A percentile compares a stretch with the other conserved stretches of the same genome.
Evolutionary conservation across 2,113 vertebrate genomes (phyloP).

Genomic region (Hoplias malabaricus): DNA sequence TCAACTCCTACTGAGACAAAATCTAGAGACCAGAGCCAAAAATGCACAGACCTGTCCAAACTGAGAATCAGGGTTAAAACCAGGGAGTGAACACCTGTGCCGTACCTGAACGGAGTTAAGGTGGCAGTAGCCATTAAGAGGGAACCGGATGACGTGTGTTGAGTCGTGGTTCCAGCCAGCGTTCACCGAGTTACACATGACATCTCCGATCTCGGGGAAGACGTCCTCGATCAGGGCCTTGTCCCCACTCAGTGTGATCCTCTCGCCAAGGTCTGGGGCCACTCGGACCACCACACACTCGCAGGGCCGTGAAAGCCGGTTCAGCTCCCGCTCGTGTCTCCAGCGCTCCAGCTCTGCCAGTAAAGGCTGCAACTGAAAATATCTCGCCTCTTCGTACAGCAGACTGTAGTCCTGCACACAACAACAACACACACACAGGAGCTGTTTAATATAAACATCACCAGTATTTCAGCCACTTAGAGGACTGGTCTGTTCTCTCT

Average conservation of each 20-base stretch:
- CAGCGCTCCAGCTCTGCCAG: slow-evolving; percentile 93
- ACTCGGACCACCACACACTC: slow-evolving; percentile 97
- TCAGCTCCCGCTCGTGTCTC: slow-evolving; percentile 90
- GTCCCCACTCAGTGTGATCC: slow-evolving; percentile 94
- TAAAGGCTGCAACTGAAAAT: slow-evolving; percentile 98
- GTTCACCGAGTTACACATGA: slow-evolving; percentile 98
- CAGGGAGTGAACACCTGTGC: too few species aligned
- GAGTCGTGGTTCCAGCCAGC: slow-evolving; percentile 86
- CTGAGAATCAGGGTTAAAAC: too few species aligned
- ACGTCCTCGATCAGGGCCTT: slow-evolving; percentile 97
- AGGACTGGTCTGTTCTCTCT: too few species aligned
- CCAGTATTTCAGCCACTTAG: too few species aligned
- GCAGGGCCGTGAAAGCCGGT: slow-evolving; percentile 87
- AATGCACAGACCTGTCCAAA: too few species aligned
- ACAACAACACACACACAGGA: not conserved
- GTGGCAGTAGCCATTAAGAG: slow-evolving; percentile 96
- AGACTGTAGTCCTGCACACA: slow-evolving; percentile 88
- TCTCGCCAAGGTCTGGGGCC: slow-evolving; percentile 92
- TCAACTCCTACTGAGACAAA: too few species aligned
- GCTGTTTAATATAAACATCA: too few species aligned
- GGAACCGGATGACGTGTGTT: slow-evolving; percentile 95
- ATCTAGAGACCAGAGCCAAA: too few species aligned
- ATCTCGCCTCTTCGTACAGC: slow-evolving; percentile 95
- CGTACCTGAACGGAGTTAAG: slow-evolving; percentile 98
- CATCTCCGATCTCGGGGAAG: slow-evolving; percentile 94